Conservation (phyloP, 2,888 invertebrate genomes). For the Cybosia mesomella region DNA sequence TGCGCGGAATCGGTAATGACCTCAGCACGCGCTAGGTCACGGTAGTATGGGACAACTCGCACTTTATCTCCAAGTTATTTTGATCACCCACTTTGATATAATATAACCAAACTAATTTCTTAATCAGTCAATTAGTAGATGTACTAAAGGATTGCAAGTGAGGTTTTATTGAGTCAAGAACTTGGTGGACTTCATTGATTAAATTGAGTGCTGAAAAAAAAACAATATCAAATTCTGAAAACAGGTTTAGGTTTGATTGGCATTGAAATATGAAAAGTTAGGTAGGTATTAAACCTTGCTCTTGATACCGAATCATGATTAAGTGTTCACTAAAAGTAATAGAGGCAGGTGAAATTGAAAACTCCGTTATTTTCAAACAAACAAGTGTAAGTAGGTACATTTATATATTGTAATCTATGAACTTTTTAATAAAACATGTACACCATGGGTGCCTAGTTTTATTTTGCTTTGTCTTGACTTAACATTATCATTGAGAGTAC, state of each 20-base stretch:
- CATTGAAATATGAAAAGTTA: not conserved
- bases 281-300: not conserved
- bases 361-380: conserved; percentile 6
- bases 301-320: not conserved
- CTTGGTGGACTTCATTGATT: not conserved
- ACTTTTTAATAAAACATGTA: conserved; percentile 7
- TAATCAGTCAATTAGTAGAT: not conserved
- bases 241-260: not conserved
- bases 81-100: not conserved
- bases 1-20: too few species aligned
- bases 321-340: not conserved
- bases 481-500: conserved; percentile 10
- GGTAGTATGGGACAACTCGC: not conserved
- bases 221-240: not conserved
- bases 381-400: not conserved
- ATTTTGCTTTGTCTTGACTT: conserved; percentile 5
- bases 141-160: not conserved
- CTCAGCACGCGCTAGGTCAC: not conserved
- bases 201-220: not conserved
- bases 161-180: not conserved
- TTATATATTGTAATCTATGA: not conserved
- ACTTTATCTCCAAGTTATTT: not conserved
- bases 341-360: not conserved
- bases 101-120: not conserved
- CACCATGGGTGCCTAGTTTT: not conserved